A percentile compares a stretch with the other conserved stretches of the same genome.
Conservation (phyloP, 2,113 vertebrate genomes). For the Bothrops jararaca region DNA sequence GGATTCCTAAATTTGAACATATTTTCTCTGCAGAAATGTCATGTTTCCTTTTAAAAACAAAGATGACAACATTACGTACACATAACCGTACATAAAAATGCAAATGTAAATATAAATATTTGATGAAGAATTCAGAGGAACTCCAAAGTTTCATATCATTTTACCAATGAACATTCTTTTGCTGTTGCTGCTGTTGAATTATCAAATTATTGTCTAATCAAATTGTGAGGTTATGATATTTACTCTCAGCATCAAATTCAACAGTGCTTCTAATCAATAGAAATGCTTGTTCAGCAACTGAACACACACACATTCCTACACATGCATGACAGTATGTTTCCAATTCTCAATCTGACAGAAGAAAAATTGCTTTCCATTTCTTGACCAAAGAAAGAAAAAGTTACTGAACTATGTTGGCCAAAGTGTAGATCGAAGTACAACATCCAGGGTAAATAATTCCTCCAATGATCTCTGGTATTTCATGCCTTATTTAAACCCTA, state of each 20-base stretch:
- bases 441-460: background rate
- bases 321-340: background rate
- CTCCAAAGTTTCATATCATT: background rate
- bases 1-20: background rate
- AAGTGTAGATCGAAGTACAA: background rate
- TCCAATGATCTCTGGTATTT: background rate
- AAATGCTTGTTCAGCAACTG: background rate
- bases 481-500: background rate
- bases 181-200: background rate
- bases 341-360: background rate
- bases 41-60: background rate
- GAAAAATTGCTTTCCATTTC: background rate
- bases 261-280: background rate
- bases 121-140: background rate
- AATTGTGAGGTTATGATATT: background rate
- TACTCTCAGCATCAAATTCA: background rate
- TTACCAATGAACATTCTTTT: background rate
- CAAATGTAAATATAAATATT: background rate
- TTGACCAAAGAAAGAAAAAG: background rate
- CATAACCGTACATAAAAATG: background rate
- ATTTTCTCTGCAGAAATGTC: background rate
- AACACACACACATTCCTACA: background rate
- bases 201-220: background rate
- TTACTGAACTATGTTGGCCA: background rate
- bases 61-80: background rate